Base-by-base conservation (phyloP, 2,888 invertebrate species). In the Xanthostigma xanthostigma region DNA sequence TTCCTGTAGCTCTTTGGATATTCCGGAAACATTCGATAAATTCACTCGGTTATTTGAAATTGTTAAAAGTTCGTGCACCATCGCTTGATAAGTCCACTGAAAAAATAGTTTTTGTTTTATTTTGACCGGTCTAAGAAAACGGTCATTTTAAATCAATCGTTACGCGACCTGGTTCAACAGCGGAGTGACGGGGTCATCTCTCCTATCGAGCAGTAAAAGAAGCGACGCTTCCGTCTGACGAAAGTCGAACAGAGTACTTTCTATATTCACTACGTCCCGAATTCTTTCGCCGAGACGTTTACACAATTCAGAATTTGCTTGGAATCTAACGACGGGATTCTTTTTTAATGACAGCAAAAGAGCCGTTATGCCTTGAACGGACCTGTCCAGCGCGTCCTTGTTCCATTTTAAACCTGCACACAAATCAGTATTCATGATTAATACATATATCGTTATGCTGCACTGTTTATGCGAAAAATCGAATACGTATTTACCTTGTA, bases 51-150 rank as follows among this genome's bases (percentile, higher is more conserved):
- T 94, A 67, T 94, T 95, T 60, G 81, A 82, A 54, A 99, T 94
- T 0, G 84, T 84, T 40, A 99, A 68, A 46, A 98, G 68, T 67
- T 99, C 97, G 67, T 99, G 98, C 9, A 99, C 94, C 98, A 99
- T 98, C 2, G 98, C 98, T 67, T 99, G 97, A 70, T 99, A 99
- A 0, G 97, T 98, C 98, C 98, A 99, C 76, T 94, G 78, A 1
- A 58, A 59, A 12, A 51, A 36, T 33, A 17, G 34, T 41, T 27
- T n/a, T 13, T 3, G 40, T 37, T 34, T 10, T 17, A 44, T 35
- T 27, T 33, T 39, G n/a, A 17, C 38, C 3, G 10, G n/a, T 27
- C 13, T 12, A 4, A 8, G 11, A 41, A n/a, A 41, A 6, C 27
- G 13, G 4, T 6, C 5, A 27, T 27, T 37, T 13, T 14, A 39